These are phyloP conservation scores for Atlantisia rogersi DNA, from an alignment of 2,113 vertebrate genomes.

Conservation along the genomic window DNA sequence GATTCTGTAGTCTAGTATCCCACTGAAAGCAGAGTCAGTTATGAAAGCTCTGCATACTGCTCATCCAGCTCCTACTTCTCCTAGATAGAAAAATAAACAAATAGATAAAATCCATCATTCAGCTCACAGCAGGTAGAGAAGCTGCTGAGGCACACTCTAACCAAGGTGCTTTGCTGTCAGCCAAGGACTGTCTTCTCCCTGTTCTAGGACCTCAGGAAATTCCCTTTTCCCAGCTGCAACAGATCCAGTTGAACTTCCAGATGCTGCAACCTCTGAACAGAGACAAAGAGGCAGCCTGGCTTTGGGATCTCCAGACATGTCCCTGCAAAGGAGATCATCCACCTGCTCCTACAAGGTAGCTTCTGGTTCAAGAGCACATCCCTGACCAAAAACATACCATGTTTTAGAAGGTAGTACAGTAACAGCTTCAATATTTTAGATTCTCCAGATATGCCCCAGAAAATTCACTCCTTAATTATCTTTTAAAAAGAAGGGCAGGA, in stretches of 20 bases:
- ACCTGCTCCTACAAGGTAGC: not conserved
- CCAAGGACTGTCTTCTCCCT: not conserved
- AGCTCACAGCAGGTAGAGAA: not conserved
- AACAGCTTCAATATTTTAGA: not conserved
- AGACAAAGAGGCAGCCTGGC: not conserved
- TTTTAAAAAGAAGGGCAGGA: not conserved
- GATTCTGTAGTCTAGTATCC: not conserved
- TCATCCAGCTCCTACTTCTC: not conserved
- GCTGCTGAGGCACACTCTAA: not conserved
- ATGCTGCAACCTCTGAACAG: not conserved
- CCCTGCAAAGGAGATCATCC: not conserved
- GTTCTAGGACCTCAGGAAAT: not conserved
- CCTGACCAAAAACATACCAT: not conserved
- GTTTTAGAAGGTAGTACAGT: not conserved
- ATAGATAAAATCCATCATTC: not conserved
- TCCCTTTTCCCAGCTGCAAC: not conserved
- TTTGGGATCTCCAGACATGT: not conserved
- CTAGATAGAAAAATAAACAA: not conserved
- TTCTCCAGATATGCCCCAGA: not conserved
- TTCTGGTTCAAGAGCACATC: not conserved
- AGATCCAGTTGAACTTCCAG: not conserved
- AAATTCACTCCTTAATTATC: not conserved
- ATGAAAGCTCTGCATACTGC: not conserved
- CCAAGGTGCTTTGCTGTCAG: not conserved
- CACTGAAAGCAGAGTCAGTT: not conserved